Evolutionary conservation across 1,140 invertebrate genomes (phyloP), one percentile per base, ranked within the genome.

Genomic region (Aphelinus certus): DNA sequence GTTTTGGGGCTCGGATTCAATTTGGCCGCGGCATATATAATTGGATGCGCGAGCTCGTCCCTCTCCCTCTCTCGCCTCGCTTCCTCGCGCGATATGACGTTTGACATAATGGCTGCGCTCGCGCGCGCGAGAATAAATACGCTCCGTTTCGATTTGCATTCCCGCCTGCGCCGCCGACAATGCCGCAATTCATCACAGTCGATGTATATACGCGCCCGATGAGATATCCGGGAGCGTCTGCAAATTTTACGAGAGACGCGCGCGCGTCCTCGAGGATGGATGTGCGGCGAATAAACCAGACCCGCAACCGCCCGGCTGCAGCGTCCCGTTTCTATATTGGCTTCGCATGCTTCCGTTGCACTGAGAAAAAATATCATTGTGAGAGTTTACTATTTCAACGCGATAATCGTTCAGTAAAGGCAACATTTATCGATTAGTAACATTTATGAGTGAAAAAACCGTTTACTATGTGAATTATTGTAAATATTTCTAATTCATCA

Each of bases 1-100:
- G 82, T 85, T 86, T 81, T 83, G 81, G 85, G 77, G 82, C 80
- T 79, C 81, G 78, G 77, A 86, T 86, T 86, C 84, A 86, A 85
- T 86, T 86, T 84, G 81, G 83, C 76, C 60, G n/a, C 26, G 3
- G 48, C 55, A 79, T 81, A 83, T 83, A 82, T 81, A 82, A 85
- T 82, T 84, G 80, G 83, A 81, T 74, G 79, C 68, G 76, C 73
- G 79, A 81, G 81, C 78, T 43, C 2, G 43, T 26, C 42, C 58
- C 48, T n/a, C 26, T 26, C 0, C 26, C 26, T 26, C 26, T 26
- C 26, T 26, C 26, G 26, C 26, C 45, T 10, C 45, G 64, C 3
- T 48, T 71, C 42, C n/a, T 42, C 82, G 79, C 72, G 77, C 73
- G 80, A 83, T 81, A 80, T 82, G 81, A 83, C 80, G 80, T 79